A percentile compares a stretch with the other conserved stretches of the same genome.
Evolutionary conservation across 2,888 invertebrate species (phyloP).

Genomic region (Pachymerium ferrugineum): DNA sequence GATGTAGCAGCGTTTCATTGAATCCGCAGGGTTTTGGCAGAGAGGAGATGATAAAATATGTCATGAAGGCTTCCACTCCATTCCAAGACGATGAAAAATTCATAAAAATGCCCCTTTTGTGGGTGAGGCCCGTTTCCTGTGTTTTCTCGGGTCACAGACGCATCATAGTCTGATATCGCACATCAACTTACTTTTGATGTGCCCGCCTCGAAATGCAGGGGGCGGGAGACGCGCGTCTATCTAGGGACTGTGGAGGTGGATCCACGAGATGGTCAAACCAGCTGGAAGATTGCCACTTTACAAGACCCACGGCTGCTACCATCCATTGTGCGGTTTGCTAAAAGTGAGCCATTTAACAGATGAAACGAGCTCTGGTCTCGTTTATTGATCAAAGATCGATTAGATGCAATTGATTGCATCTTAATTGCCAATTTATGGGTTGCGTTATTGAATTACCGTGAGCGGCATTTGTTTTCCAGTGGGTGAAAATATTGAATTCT

Average conservation of each 20-base stretch:
- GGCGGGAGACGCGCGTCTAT: not conserved
- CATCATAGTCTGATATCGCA: not conserved
- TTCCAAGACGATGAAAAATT: constrained; percentile 15
- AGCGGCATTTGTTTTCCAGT: not conserved
- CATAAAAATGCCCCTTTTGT: constrained; percentile 21
- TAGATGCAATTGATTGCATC: not conserved
- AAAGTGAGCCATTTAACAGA: not conserved
- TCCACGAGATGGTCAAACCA: constrained; percentile 1
- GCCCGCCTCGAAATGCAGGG: not conserved
- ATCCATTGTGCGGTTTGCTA: constrained; percentile 17
- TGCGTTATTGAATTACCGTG: not conserved
- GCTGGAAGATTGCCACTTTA: constrained; percentile 21
- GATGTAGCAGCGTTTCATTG: not conserved
- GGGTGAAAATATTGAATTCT: not conserved
- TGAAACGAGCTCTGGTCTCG: not conserved
- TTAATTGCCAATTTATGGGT: not conserved
- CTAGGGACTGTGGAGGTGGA: not conserved
- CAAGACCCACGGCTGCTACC: not conserved
- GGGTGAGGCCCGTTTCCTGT: constrained; percentile 17
- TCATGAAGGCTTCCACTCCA: constrained; percentile 11
- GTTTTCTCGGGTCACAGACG: constrained; percentile 16
- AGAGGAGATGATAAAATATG: constrained; percentile 11
- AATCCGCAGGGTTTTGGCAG: not conserved
- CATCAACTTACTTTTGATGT: constrained; percentile 21
- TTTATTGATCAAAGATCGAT: not conserved